Evolutionary conservation across 2,797 vertebrate species (phyloP).

Genomic region (Acanthurus leucopareius): DNA sequence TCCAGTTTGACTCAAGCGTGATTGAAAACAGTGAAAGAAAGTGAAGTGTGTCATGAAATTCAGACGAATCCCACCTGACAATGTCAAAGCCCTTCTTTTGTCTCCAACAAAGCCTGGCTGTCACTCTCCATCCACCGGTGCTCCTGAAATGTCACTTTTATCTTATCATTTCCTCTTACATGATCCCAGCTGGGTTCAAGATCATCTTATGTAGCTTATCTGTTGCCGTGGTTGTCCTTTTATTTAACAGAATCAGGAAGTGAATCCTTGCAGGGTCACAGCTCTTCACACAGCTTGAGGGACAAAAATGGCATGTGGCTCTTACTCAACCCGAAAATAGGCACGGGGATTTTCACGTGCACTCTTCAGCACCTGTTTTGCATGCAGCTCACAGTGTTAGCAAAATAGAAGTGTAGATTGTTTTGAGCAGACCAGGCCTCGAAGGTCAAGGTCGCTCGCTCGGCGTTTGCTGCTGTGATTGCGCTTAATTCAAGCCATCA

Average conservation of each 20-base stretch:
- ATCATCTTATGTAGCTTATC: constrained; percentile 28
- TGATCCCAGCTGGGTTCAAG: constrained; percentile 28
- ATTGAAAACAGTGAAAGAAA: not conserved
- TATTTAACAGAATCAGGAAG: not conserved
- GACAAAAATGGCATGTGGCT: constrained; percentile 26
- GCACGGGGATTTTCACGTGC: constrained; percentile 11
- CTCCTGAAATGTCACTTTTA: constrained; percentile 65
- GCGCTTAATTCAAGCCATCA: constrained; percentile 63
- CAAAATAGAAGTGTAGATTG: constrained; percentile 61
- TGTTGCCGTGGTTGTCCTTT: not conserved
- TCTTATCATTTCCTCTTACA: constrained; percentile 51
- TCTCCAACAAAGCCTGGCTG: constrained; percentile 25
- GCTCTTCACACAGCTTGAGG: constrained; percentile 10
- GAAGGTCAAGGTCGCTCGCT: constrained; percentile 65
- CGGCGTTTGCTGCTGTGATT: constrained; percentile 52
- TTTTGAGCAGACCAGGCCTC: constrained; percentile 34
- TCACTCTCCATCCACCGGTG: constrained; percentile 34
- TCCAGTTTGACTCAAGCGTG: not conserved
- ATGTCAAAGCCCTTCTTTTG: constrained; percentile 33
- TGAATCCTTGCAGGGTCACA: constrained; percentile 9
- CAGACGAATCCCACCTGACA: constrained; percentile 31
- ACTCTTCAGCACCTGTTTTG: constrained; percentile 51
- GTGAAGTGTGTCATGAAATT: constrained; percentile 26
- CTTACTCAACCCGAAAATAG: constrained; percentile 50
- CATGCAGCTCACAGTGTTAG: constrained; percentile 51